Evolutionary conservation across 2,113 vertebrate species (phyloP).

Genomic region (Cebidichthys violaceus): DNA sequence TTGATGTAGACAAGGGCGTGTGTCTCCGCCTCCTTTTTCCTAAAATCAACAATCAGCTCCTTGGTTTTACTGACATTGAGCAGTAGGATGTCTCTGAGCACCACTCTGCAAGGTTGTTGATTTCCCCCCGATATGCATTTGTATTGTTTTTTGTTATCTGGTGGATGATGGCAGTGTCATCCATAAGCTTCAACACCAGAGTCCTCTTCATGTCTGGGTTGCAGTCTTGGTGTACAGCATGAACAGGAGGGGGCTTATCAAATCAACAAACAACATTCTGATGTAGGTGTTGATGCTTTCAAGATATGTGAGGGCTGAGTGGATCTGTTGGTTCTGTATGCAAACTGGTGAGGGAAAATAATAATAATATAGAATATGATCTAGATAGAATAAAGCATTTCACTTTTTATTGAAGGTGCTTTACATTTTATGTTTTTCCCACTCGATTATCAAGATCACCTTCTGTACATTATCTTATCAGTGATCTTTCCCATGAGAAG

Average conservation of each 20-base stretch:
- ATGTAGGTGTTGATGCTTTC: background rate
- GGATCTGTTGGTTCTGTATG: background rate
- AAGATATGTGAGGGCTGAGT: background rate
- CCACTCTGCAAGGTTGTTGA: background rate
- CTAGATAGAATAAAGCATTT: background rate
- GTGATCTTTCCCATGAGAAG: background rate
- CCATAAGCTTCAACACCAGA: background rate
- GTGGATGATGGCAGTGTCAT: background rate
- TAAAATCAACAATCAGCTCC: background rate
- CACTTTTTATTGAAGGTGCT: background rate
- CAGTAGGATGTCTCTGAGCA: background rate
- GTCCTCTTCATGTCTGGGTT: background rate
- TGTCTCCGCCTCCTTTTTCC: too few species aligned
- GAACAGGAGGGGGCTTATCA: background rate
- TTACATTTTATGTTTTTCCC: background rate
- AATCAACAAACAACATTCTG: background rate
- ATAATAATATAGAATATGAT: background rate
- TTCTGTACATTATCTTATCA: constrained; percentile 2
- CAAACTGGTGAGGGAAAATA: background rate
- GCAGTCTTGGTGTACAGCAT: background rate
- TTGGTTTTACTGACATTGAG: background rate
- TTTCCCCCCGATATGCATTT: background rate
- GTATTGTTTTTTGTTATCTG: background rate
- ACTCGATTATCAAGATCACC: background rate
- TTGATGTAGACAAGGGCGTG: too few species aligned